A percentile compares a stretch with the other conserved stretches of the same genome.
phyloP scores from a whole-genome alignment of 2,113 vertebrate species.

The Camelus bactrianus region DNA sequence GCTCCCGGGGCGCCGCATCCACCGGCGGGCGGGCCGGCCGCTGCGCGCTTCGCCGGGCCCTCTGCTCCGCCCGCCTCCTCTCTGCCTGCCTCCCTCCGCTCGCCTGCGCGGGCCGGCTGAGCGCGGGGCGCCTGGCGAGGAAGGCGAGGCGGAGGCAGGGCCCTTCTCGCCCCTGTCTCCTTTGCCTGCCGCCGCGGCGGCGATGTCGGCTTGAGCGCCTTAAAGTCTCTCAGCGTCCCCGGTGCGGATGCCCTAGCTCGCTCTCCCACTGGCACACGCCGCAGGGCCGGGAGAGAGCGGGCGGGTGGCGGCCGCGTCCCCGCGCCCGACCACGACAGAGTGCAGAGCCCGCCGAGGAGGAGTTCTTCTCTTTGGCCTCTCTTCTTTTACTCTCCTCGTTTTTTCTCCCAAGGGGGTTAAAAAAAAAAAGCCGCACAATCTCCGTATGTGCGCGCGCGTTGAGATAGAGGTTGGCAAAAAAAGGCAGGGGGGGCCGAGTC shows the following conservation, averaged over 20 bases:
- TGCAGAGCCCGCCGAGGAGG: slow-evolving; percentile 52
- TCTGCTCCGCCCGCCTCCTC: slow-evolving; percentile 62
- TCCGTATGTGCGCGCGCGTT: slow-evolving; percentile 78
- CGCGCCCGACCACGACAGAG: slow-evolving; percentile 53
- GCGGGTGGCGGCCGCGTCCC: slow-evolving; percentile 66
- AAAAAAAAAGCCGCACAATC: slow-evolving; percentile 66
- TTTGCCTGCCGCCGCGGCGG: slow-evolving; percentile 13
- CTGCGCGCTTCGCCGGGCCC: slow-evolving; percentile 60
- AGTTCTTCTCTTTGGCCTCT: slow-evolving; percentile 74
- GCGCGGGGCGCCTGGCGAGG: slow-evolving; percentile 19
- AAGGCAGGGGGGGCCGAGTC: not conserved
- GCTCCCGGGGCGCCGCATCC: slow-evolving; percentile 76
- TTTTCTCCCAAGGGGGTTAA: slow-evolving; percentile 35
- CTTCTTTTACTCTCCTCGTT: slow-evolving; percentile 72
- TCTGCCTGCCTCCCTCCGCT: slow-evolving; percentile 7
- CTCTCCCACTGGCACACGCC: slow-evolving; percentile 49
- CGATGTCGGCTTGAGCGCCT: not conserved
- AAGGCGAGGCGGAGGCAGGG: slow-evolving; percentile 38
- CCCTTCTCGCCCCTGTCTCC: slow-evolving; percentile 4
- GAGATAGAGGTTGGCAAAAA: slow-evolving; percentile 74
- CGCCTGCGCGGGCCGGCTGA: slow-evolving; percentile 47
- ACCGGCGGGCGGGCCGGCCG: slow-evolving; percentile 61
- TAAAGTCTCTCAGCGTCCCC: slow-evolving; percentile 64
- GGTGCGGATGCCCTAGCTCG: slow-evolving; percentile 37
- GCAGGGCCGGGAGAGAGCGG: slow-evolving; percentile 56